Evolutionary conservation across 2,113 vertebrate genomes (phyloP), one percentile per base, ranked within the genome.

Genomic region (Acinonyx jubatus): DNA sequence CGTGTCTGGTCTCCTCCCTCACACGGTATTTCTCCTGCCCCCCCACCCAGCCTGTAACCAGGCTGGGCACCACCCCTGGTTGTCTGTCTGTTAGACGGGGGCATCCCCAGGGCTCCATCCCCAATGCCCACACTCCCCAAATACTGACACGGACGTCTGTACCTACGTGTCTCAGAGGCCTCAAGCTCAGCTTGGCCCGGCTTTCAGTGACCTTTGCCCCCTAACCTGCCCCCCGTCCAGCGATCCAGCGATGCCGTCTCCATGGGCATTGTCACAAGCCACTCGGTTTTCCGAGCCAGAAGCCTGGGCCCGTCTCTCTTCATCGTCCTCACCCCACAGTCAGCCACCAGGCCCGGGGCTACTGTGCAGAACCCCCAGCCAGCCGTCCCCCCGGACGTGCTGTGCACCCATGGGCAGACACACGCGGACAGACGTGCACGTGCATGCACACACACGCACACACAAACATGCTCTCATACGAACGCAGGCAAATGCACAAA

Each of bases 131-230:
- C 5, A 69, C 76, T 82, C 66, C 50, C 36, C 52, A 36, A n/a
- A 41, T 55, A 33, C 11, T 2, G 48, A 66, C 11, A 1, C 21
- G 52, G n/a, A 7, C 1, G 0, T 55, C 14, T 7, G 19, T 31
- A 69, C 3, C 0, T 0, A 4, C 0, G 2, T 31, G 5, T 50
- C 65, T 68, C 36, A 18, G 33, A 23, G 3, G 89, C 45, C 66
- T 41, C 31, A n/a, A 21, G 0, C 25, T 57, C 33, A 52, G 50
- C 71, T 23, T 14, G 31, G 69, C 36, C 80, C 5, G 10, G 93
- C 52, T 29, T 23, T 12, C 5, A 27, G 23, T 63, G 7, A 13
- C 21, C 31, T 91, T 66, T 14, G 12, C 41, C n/a, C 27, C 21
- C 52, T 10, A 15, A 23, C 63, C 52, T 38, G 85, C n/a, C 52